Evolutionary conservation across 1,140 invertebrate species (phyloP).

Genomic region (Delia radicum): DNA sequence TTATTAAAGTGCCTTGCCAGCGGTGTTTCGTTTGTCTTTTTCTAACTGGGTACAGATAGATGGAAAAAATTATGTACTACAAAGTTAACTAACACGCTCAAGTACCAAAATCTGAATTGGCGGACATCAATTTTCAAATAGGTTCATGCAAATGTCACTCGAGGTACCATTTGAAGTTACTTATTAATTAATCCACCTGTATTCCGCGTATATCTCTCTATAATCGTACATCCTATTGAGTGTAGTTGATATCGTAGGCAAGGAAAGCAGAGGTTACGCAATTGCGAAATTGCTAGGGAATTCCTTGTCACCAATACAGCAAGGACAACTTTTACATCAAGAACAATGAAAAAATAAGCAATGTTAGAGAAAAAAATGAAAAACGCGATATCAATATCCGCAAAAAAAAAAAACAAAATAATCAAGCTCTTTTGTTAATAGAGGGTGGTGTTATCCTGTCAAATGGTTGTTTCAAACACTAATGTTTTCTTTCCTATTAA

Average conservation of each 20-base stretch:
- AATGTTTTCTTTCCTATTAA: neutral
- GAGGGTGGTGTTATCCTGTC: neutral
- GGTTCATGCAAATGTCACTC: too few species aligned
- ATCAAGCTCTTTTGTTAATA: slow-evolving; percentile 5
- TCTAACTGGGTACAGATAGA: too few species aligned
- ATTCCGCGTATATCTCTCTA: too few species aligned
- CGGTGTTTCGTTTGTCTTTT: too few species aligned
- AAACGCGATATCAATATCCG: slow-evolving; percentile 29
- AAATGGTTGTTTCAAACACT: neutral
- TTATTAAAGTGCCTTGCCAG: too few species aligned
- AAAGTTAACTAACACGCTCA: too few species aligned
- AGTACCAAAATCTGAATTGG: too few species aligned
- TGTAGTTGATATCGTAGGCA: neutral
- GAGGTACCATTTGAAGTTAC: neutral
- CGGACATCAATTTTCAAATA: too few species aligned
- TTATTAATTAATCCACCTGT: neutral
- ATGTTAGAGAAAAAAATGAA: slow-evolving; percentile 20
- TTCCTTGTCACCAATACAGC: slow-evolving; percentile 19
- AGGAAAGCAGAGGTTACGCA: slow-evolving; percentile 27
- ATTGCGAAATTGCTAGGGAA: slow-evolving; percentile 29
- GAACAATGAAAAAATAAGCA: neutral
- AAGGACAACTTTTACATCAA: slow-evolving; percentile 4
- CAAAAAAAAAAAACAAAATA: slow-evolving; percentile 16
- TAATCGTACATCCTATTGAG: too few species aligned
- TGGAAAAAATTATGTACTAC: too few species aligned